Evolutionary conservation across 2,888 invertebrate genomes (phyloP).

Genomic region (Sicus ferrugineus): DNA sequence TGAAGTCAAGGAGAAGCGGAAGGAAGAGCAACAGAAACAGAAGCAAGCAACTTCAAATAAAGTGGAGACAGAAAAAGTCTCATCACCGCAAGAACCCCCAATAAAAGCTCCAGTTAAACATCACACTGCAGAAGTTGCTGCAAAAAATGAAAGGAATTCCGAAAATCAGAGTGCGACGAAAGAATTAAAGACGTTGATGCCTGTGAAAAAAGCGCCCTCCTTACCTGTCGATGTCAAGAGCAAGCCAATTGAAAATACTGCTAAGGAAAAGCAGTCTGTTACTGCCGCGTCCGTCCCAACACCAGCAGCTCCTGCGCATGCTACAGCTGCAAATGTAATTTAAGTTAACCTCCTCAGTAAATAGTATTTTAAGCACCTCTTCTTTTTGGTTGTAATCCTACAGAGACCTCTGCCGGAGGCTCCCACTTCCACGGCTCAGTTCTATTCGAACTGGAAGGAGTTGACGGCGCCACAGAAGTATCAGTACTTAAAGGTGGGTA

Average conservation of each 20-base stretch:
- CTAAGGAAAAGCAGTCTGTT: neutral
- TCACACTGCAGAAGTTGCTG: neutral
- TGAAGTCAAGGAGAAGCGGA: slow-evolving; percentile 57
- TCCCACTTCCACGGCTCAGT: slow-evolving; percentile 59
- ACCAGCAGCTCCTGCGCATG: slow-evolving; percentile 10
- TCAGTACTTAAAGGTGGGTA: slow-evolving; percentile 56
- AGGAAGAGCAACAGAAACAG: neutral
- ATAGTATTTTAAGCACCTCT: neutral
- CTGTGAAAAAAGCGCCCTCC: neutral
- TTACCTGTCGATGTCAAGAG: neutral
- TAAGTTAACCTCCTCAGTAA: neutral
- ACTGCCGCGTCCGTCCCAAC: slow-evolving; percentile 3
- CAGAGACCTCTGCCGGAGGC: slow-evolving; percentile 51
- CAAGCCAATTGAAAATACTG: neutral
- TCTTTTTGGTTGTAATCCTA: neutral
- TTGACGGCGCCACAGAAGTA: slow-evolving; percentile 56
- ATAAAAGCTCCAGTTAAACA: slow-evolving; percentile 8
- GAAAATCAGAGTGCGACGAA: neutral
- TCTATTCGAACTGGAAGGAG: slow-evolving; percentile 62
- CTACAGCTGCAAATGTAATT: slow-evolving; percentile 29
- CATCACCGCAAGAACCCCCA: slow-evolving; percentile 23
- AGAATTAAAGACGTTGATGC: neutral
- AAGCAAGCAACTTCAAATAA: slow-evolving; percentile 3
- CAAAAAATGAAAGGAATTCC: neutral
- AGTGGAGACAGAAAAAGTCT: no score